A percentile compares a stretch with the other conserved stretches of the same genome.
These are phyloP conservation scores for Bufotes viridis DNA, from an alignment of 2,797 vertebrate genomes.

Conservation along the genomic window DNA sequence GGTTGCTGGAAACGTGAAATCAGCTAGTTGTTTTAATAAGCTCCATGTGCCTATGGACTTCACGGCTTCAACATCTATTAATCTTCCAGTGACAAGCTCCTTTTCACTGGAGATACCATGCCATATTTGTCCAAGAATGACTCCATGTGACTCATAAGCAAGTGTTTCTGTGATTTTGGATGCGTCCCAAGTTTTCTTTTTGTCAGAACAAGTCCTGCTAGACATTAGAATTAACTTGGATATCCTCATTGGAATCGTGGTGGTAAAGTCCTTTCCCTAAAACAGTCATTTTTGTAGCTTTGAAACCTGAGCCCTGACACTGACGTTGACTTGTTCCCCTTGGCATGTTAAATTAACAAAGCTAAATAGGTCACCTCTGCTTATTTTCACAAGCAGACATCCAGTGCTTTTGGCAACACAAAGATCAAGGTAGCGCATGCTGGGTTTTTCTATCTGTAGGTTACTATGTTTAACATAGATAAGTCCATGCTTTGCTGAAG, in stretches of 20 bases:
- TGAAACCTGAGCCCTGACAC: slow-evolving; percentile 64
- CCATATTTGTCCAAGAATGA: slow-evolving; percentile 80
- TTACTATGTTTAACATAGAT: neutral
- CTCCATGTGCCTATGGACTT: slow-evolving; percentile 59
- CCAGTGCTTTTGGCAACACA: slow-evolving; percentile 34
- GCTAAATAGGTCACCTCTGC: slow-evolving; percentile 39
- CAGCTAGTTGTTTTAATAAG: slow-evolving; percentile 53
- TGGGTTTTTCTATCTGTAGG: neutral
- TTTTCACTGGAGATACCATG: slow-evolving; percentile 74
- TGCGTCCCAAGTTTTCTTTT: slow-evolving; percentile 68
- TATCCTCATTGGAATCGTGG: slow-evolving; percentile 68
- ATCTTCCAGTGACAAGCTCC: slow-evolving; percentile 67
- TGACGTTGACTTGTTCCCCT: slow-evolving; percentile 17
- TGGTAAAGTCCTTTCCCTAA: slow-evolving; percentile 75
- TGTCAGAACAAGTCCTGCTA: slow-evolving; percentile 72
- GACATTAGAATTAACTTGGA: slow-evolving; percentile 72
- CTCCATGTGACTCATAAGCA: slow-evolving; percentile 74
- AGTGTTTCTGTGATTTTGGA: slow-evolving; percentile 70
- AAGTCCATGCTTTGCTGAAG: neutral
- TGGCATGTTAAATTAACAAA: slow-evolving; percentile 55
- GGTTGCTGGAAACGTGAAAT: slow-evolving; percentile 16
- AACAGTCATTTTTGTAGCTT: slow-evolving; percentile 74
- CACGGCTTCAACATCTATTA: slow-evolving; percentile 67
- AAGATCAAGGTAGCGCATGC: neutral
- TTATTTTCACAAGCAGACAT: slow-evolving; percentile 58